Percentiles rank a stretch among this genome's conserved stretches.
Conservation (phyloP, 2,888 invertebrate genomes). For the Chirona hameri region DNA sequence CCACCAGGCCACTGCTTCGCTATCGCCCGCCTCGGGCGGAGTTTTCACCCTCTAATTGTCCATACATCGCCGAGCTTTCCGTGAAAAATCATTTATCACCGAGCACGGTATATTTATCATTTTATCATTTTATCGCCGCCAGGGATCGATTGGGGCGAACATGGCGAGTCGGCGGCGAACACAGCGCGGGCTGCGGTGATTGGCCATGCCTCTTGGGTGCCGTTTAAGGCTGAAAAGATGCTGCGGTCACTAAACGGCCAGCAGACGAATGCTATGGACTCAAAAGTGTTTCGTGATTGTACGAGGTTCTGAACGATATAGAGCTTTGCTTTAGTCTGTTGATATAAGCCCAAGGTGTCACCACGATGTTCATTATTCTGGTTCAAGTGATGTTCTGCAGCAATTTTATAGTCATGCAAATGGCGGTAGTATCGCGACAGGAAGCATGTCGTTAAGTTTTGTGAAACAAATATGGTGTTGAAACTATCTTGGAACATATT, state of each 20-base stretch:
- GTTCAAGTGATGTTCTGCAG: no score
- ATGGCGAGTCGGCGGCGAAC: neutral
- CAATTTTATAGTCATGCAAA: no score
- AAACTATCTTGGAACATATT: neutral
- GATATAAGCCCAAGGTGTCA: no score
- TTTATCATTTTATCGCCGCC: neutral
- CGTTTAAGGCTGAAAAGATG: neutral
- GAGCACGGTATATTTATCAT: neutral
- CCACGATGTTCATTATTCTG: no score
- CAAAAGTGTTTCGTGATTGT: no score
- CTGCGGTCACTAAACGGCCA: no score
- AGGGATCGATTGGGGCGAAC: neutral
- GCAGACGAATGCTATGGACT: no score
- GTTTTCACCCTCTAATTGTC: conserved; percentile 12
- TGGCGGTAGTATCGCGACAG: no score
- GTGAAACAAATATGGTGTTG: neutral
- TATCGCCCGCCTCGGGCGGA: neutral
- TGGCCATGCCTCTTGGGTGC: neutral
- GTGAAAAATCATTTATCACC: neutral
- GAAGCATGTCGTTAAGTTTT: no score
- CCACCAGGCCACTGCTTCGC: no score
- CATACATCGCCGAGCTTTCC: neutral
- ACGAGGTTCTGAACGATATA: no score
- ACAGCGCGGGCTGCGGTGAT: neutral
- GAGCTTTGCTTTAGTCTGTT: no score